phyloP scores from a whole-genome alignment of 2,888 invertebrate species.

The Metalampra italica region DNA sequence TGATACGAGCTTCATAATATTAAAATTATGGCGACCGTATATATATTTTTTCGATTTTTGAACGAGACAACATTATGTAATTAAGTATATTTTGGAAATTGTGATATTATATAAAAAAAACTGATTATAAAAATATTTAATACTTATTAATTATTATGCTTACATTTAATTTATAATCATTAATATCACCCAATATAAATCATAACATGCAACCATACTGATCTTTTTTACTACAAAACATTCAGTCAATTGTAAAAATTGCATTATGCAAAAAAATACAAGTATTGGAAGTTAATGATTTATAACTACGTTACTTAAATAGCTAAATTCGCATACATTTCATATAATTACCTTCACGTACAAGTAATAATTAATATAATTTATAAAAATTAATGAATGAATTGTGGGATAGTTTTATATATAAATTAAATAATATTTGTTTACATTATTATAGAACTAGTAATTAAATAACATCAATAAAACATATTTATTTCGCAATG shows the following conservation, averaged over 20 bases:
- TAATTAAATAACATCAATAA: neutral
- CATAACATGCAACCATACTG: constrained; percentile 23
- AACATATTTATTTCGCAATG: neutral
- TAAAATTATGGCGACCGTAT: too few species aligned
- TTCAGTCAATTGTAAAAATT: constrained; percentile 15
- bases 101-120: constrained; percentile 4
- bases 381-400: too few species aligned
- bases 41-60: too few species aligned
- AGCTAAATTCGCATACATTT: too few species aligned
- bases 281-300: constrained; percentile 18
- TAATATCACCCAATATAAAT: constrained; percentile 39
- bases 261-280: constrained; percentile 7
- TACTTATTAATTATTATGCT: constrained; percentile 20
- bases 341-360: too few species aligned
- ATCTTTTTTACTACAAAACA: constrained; percentile 14
- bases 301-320: neutral
- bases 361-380: too few species aligned
- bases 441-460: neutral
- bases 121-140: constrained; percentile 39
- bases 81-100: neutral
- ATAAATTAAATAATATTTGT: too few species aligned
- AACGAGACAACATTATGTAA: too few species aligned
- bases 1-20: neutral
- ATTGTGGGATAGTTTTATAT: too few species aligned
- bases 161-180: constrained; percentile 17